phyloP scores from a whole-genome alignment of 2,113 vertebrate species.

The Heliornis fulica region DNA sequence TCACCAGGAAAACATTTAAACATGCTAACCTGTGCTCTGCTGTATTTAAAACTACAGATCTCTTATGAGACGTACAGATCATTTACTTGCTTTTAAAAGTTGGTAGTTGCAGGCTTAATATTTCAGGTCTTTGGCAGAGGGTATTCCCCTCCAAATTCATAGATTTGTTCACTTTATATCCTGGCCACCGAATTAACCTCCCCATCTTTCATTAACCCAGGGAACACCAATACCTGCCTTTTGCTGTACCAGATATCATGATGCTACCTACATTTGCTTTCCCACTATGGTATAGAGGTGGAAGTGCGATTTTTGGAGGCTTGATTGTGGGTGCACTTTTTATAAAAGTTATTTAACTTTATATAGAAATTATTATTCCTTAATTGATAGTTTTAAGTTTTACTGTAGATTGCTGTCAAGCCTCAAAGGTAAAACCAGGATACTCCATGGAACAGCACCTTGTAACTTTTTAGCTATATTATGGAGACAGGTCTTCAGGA shows the following conservation, averaged over 20 bases:
- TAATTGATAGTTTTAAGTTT: background rate
- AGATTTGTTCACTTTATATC: background rate
- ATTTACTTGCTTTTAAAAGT: background rate
- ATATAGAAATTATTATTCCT: background rate
- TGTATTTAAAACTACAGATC: background rate
- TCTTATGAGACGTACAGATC: fast-evolving
- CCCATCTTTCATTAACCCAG: background rate
- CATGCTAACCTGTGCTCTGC: fast-evolving
- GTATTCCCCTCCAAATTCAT: background rate
- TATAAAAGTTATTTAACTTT: background rate
- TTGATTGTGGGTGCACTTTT: background rate
- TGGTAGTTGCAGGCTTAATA: background rate
- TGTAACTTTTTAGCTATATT: background rate
- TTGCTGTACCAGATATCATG: background rate
- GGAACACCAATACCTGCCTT: background rate
- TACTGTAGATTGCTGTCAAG: background rate
- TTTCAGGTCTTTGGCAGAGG: background rate
- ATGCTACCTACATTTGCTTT: background rate
- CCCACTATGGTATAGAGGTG: background rate
- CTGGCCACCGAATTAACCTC: background rate
- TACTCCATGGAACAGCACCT: background rate
- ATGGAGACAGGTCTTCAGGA: background rate
- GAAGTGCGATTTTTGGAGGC: background rate
- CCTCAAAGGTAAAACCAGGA: fast-evolving
- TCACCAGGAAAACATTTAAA: background rate